Percentiles rank a stretch among this genome's conserved stretches.
phyloP scores from a whole-genome alignment of 2,113 vertebrate genomes.

The Melanerpes aurifrons region DNA sequence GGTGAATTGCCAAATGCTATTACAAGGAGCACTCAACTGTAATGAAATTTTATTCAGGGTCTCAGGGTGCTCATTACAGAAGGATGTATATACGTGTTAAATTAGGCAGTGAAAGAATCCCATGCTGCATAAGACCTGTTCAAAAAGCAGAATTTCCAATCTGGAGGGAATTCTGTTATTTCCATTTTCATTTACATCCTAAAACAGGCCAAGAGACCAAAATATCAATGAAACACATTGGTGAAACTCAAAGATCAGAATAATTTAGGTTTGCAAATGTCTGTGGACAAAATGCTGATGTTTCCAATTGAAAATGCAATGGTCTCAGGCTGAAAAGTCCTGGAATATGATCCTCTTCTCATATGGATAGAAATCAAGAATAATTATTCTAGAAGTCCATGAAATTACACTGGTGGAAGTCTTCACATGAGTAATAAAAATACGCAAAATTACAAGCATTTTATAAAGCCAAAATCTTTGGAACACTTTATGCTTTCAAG shows the following conservation, averaged over 20 bases:
- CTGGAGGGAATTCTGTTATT: constrained; percentile 27
- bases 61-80: constrained; percentile 22
- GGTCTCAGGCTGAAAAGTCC: neutral
- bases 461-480: constrained; percentile 50
- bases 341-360: constrained; percentile 5
- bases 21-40: constrained; percentile 7
- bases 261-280: constrained; percentile 1
- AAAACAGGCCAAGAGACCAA: constrained; percentile 34
- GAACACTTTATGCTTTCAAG: neutral
- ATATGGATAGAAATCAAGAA: constrained; percentile 35
- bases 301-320: constrained; percentile 16
- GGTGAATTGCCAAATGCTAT: constrained; percentile 31
- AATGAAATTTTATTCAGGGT: constrained; percentile 28
- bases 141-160: constrained; percentile 33
- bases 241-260: constrained; percentile 13
- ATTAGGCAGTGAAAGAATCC: constrained; percentile 13
- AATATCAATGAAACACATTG: constrained; percentile 43
- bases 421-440: constrained; percentile 32
- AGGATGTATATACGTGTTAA: neutral
- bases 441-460: constrained; percentile 16
- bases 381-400: constrained; percentile 19
- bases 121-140: neutral
- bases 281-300: neutral
- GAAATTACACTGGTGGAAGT: constrained; percentile 17
- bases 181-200: constrained; percentile 1